Percentiles rank a stretch among this genome's conserved stretches.
Conservation (phyloP, 2,113 vertebrate species). For the Sinocyclocheilus rhinocerous region DNA sequence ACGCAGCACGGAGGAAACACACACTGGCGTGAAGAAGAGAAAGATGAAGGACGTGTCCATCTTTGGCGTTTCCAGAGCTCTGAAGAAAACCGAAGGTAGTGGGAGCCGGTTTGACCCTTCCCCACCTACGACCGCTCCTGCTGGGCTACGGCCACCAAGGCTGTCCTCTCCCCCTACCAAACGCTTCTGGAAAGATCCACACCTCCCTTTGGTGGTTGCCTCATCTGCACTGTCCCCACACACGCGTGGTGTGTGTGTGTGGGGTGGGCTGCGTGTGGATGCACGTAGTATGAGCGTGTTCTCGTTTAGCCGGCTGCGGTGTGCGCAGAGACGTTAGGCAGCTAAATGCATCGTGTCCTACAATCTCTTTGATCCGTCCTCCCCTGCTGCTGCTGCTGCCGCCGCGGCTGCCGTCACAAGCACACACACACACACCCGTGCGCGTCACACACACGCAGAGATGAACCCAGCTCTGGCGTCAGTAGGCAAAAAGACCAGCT, state of each 20-base stretch:
- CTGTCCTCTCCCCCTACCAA: constrained; percentile 32
- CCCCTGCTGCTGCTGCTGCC: constrained; percentile 50
- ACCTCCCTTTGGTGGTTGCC: constrained; percentile 34
- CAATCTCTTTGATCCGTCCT: constrained; percentile 41
- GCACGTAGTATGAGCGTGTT: not conserved
- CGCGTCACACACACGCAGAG: constrained; percentile 38
- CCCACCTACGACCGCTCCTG: constrained; percentile 29
- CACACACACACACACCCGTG: constrained; percentile 34
- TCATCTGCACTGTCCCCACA: constrained; percentile 46
- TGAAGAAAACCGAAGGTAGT: not conserved
- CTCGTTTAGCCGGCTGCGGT: constrained; percentile 12
- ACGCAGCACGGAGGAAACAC: constrained; percentile 42
- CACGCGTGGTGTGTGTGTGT: constrained; percentile 21
- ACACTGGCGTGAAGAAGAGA: constrained; percentile 60
- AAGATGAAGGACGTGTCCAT: constrained; percentile 56
- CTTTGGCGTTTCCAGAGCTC: constrained; percentile 33
- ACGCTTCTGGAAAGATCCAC: constrained; percentile 46
- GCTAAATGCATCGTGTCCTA: constrained; percentile 35
- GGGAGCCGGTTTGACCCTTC: not conserved
- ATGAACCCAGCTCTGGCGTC: constrained; percentile 30
- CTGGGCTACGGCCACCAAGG: constrained; percentile 29
- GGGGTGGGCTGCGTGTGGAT: constrained; percentile 2
- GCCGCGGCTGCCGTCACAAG: not conserved
- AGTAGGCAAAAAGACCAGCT: constrained; percentile 32
- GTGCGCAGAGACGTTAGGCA: constrained; percentile 29